Evolutionary conservation across 1,140 invertebrate species (phyloP).

Genomic region (Lepidurus couesii): DNA sequence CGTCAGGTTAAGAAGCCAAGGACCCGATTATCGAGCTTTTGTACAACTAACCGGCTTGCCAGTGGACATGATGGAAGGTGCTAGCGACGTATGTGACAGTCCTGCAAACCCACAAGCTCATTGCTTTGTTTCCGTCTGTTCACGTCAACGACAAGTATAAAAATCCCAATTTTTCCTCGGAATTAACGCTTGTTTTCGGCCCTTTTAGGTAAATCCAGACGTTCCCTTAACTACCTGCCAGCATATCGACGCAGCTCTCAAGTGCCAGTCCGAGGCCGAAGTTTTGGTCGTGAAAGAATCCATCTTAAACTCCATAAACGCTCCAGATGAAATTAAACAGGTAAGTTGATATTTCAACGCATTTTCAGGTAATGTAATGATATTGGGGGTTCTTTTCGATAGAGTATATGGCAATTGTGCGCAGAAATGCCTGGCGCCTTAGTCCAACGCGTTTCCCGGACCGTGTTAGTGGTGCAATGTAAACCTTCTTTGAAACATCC

Average conservation of each 20-base stretch:
- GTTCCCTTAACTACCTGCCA: conserved; percentile 48
- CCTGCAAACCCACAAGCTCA: conserved; percentile 51
- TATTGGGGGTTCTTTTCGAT: background rate
- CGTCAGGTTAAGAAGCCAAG: conserved; percentile 60
- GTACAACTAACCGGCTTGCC: conserved; percentile 59
- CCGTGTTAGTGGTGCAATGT: conserved; percentile 71
- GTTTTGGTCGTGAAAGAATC: conserved; percentile 59
- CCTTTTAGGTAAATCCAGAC: background rate
- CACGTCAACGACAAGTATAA: conserved; percentile 23
- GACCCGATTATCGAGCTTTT: conserved; percentile 66
- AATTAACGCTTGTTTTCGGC: background rate
- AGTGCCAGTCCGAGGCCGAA: conserved; percentile 58
- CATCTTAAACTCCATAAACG: conserved; percentile 57
- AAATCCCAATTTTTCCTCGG: conserved; percentile 3
- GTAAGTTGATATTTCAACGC: conserved; percentile 40
- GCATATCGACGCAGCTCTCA: conserved; percentile 63
- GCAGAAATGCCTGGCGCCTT: conserved; percentile 50
- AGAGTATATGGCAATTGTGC: conserved; percentile 14
- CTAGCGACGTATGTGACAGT: conserved; percentile 49
- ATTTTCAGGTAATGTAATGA: background rate
- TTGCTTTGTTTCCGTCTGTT: conserved; percentile 62
- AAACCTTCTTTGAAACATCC: conserved; percentile 62
- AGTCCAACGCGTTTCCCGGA: conserved; percentile 69
- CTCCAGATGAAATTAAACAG: conserved; percentile 60
- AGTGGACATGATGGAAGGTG: conserved; percentile 46